Base-by-base conservation (phyloP, 2,797 vertebrate species). In the Parauchenoglanis ngamensis region DNA sequence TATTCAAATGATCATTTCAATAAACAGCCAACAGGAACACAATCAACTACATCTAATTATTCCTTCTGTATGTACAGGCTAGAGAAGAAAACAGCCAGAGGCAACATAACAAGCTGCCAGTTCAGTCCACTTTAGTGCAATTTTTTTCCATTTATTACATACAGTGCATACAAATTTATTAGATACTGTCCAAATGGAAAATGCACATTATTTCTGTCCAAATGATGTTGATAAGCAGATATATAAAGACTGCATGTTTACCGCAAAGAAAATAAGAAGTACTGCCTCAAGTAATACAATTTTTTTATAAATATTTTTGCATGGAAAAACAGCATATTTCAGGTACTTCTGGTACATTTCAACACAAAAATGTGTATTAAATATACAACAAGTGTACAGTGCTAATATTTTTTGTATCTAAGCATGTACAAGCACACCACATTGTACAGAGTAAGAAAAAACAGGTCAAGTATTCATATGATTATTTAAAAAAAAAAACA, bases 381-480 rank as follows among this genome's bases (percentile, higher is more conserved):
- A 73, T 73, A 46, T 44, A 52, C 12, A 52, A 76, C 8, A 13
- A 77, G 8, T 44, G 57, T 40, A 70, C 31, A 77, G n/a, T 44
- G 21, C 56, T 89, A 35, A 85, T 72, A 73, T 61, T 65, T 65
- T 86, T 85, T 89, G 72, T 65, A 91, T 56, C 73, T 75, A 49
- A 73, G 44, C 46, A 54, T 54, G 46, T 28, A 52, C 2, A n/a
- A 49, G 44, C 54, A 56, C 44, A 46, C 15, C 21, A 75, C 72
- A 75, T 75, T 25, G 72, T 49, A n/a, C 44, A 49, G 72, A 4
- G 7, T 25, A 73, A 46, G 21, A 72, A 46, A 23, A 73, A 23
- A 19, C 17, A 8, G 0, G 1, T 40, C 17, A 21, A 46, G 21
- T 46, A 25, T 46, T 8, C 75, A 2, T 8, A 54, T 8, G 5